phyloP scores from a whole-genome alignment of 2,888 invertebrate species.

The Copidosoma aretas region DNA sequence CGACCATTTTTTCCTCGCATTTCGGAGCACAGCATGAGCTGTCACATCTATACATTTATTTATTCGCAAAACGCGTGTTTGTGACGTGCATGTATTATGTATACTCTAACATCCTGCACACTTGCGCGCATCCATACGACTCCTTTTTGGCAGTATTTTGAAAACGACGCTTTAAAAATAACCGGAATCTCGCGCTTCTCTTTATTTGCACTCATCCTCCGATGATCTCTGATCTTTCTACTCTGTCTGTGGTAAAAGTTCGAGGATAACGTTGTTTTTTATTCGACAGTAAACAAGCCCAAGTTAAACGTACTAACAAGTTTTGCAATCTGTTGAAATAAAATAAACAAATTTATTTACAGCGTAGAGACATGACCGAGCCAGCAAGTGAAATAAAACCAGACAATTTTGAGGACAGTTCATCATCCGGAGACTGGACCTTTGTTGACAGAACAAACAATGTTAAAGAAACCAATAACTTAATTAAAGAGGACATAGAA shows the following conservation, averaged over 20 bases:
- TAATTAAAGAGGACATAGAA: background rate
- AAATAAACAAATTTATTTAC: background rate
- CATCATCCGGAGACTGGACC: constrained; percentile 42
- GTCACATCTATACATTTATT: too few species aligned
- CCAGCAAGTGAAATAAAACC: constrained; percentile 3
- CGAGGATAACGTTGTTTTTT: too few species aligned
- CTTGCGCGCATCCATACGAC: background rate
- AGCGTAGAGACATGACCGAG: constrained; percentile 31
- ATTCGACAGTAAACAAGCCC: too few species aligned
- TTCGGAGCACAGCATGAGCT: too few species aligned
- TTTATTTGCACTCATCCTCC: background rate
- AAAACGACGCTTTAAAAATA: background rate
- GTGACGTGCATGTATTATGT: background rate
- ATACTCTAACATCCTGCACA: background rate
- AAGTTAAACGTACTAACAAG: too few species aligned
- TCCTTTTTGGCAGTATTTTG: constrained; percentile 1
- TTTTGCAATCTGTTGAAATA: too few species aligned
- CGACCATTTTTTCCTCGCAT: too few species aligned
- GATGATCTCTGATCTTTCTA: too few species aligned
- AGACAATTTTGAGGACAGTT: constrained; percentile 34
- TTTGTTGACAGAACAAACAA: constrained; percentile 31
- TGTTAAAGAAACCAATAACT: constrained; percentile 22
- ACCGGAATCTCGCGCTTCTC: background rate
- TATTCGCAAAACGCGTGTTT: background rate
- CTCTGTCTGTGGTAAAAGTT: too few species aligned